phyloP scores from a whole-genome alignment of 2,113 vertebrate genomes.

The Austrofundulus limnaeus region DNA sequence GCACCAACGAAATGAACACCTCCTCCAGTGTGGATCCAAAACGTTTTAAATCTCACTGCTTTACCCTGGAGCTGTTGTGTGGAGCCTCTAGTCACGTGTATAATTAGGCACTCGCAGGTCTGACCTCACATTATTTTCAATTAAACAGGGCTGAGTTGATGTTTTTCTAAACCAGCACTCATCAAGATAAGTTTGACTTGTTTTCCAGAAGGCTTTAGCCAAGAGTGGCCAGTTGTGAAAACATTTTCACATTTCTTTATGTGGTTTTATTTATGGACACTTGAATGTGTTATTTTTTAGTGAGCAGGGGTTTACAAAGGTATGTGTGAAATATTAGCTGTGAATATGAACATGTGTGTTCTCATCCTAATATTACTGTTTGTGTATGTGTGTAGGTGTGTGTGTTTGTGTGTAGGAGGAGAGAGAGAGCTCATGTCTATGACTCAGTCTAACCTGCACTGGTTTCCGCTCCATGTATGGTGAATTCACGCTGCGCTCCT shows the following conservation, averaged over 20 bases:
- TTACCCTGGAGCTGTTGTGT: conserved; percentile 30
- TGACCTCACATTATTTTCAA: conserved; percentile 1
- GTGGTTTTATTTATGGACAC: conserved; percentile 65
- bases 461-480: conserved; percentile 85
- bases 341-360: conserved; percentile 49
- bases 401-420: conserved; percentile 6
- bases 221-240: conserved; percentile 44
- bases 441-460: conserved; percentile 71
- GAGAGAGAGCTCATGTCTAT: conserved; percentile 40
- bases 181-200: conserved; percentile 48
- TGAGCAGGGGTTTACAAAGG: conserved; percentile 40
- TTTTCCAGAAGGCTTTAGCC: conserved; percentile 48
- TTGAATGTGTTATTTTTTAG: conserved; percentile 49
- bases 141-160: conserved; percentile 38
- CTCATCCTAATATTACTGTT: conserved; percentile 36
- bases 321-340: conserved; percentile 36
- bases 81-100: conserved; percentile 25
- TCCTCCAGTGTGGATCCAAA: conserved; percentile 31
- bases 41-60: conserved; percentile 28
- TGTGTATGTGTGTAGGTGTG: conserved; percentile 29
- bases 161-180: conserved; percentile 45
- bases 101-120: conserved; percentile 27
- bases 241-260: conserved; percentile 16
- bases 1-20: conserved; percentile 20
- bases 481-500: conserved; percentile 52